These are phyloP conservation scores for Sarcophaga peregrina DNA, from an alignment of 1,140 invertebrate species.

Conservation along the genomic window DNA sequence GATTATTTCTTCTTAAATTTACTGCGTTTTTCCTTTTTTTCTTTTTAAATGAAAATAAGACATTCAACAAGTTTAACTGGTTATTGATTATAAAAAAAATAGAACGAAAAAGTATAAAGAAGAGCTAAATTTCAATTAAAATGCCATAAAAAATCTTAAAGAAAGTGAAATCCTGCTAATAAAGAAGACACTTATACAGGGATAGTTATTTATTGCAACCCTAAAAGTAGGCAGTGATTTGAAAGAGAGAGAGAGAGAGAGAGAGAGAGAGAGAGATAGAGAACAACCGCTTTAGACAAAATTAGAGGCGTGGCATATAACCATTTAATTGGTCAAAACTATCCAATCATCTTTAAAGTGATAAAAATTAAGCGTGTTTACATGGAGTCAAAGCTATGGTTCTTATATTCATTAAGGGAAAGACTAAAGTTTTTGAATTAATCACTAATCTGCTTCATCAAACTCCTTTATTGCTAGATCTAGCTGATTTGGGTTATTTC, in stretches of 20 bases:
- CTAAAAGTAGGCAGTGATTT: background rate
- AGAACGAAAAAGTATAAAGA: too few species aligned
- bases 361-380: too few species aligned
- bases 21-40: background rate
- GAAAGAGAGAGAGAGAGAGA: background rate
- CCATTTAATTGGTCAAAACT: too few species aligned
- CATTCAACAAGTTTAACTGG: constrained; percentile 15
- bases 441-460: too few species aligned
- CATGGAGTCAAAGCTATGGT: too few species aligned
- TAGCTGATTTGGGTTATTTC: too few species aligned
- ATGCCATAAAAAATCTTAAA: background rate
- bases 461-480: too few species aligned
- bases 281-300: too few species aligned
- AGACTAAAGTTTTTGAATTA: too few species aligned
- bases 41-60: background rate
- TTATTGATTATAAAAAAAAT: background rate
- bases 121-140: constrained; percentile 20
- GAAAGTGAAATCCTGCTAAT: background rate
- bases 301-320: too few species aligned
- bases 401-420: too few species aligned
- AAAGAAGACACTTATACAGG: background rate
- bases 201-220: background rate
- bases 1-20: background rate
- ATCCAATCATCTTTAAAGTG: too few species aligned
- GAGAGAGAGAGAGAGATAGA: background rate